Percentiles rank a stretch among this genome's conserved stretches.
Conservation (phyloP, 2,888 invertebrate species). For the Sympetrum striolatum region DNA sequence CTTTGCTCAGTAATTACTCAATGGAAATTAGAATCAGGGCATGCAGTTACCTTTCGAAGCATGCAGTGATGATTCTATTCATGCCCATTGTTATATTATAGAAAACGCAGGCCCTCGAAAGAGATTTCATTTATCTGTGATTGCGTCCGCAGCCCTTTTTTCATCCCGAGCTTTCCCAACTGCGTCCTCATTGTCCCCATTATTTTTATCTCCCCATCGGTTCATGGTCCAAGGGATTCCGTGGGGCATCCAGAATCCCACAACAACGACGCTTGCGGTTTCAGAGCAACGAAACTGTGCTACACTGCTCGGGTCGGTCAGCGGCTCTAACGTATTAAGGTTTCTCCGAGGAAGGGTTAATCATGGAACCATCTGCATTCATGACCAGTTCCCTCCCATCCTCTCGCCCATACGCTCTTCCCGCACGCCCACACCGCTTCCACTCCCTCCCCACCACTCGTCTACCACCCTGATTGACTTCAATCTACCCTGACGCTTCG, state of each 20-base stretch:
- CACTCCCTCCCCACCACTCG: slow-evolving; percentile 48
- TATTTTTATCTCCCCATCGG: neutral
- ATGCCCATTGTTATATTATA: no score
- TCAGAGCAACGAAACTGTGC: neutral
- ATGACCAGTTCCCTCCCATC: slow-evolving; percentile 51
- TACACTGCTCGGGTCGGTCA: neutral
- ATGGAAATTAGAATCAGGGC: no score
- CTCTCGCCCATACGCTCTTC: slow-evolving; percentile 58
- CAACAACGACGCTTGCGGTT: neutral
- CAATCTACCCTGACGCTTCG: slow-evolving; percentile 52
- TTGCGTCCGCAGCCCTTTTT: neutral
- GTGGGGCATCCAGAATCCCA: neutral
- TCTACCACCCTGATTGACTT: slow-evolving; percentile 53
- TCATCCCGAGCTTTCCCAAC: neutral
- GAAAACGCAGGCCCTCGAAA: neutral
- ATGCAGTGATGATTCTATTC: no score
- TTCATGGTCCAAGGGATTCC: neutral
- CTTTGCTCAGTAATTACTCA: no score
- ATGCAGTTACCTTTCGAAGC: no score
- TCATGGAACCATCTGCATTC: neutral
- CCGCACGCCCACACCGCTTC: slow-evolving; percentile 46
- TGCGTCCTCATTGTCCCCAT: neutral
- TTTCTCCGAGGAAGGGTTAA: neutral
- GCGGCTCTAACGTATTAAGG: neutral
- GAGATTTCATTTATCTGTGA: neutral